These are phyloP conservation scores for Trachythela sp. DNA, from an alignment of 64 coral and sea anemone genomes.

Conservation along the genomic window DNA sequence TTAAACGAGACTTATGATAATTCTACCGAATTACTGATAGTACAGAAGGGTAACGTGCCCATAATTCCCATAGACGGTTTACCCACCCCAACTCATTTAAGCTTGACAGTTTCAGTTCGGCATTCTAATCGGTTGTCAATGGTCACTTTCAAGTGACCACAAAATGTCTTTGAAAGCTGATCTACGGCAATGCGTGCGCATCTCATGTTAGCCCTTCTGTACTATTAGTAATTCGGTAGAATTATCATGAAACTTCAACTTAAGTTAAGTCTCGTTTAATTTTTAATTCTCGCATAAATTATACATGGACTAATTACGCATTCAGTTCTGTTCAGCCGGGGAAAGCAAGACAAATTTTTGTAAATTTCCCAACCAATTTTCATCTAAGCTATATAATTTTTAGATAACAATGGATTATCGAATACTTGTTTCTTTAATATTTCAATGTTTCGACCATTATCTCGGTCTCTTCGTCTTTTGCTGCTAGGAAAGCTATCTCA, in stretches of 20 bases:
- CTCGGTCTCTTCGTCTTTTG: no score
- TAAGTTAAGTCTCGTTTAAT: constrained; percentile 12
- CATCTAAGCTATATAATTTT: no score
- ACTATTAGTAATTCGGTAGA: not conserved
- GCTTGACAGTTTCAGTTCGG: not conserved
- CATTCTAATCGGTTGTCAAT: no score
- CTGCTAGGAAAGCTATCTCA: no score
- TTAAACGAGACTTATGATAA: not conserved
- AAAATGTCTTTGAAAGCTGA: not conserved
- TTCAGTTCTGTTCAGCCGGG: no score
- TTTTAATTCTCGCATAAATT: no score
- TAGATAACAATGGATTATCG: no score
- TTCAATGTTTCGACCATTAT: no score
- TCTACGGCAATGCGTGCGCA: constrained; percentile 17
- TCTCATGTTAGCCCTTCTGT: constrained; percentile 24
- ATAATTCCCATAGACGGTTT: not conserved
- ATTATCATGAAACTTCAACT: constrained; percentile 17
- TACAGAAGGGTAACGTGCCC: constrained; percentile 7
- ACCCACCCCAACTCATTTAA: not conserved
- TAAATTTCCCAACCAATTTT: no score
- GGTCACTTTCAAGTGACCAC: not conserved
- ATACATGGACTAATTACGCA: no score
- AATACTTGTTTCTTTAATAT: no score
- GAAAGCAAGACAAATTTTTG: no score
- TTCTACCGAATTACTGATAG: not conserved